Evolutionary conservation across 2,888 invertebrate genomes (phyloP).

Genomic region (Disparrhopalites patrizii): DNA sequence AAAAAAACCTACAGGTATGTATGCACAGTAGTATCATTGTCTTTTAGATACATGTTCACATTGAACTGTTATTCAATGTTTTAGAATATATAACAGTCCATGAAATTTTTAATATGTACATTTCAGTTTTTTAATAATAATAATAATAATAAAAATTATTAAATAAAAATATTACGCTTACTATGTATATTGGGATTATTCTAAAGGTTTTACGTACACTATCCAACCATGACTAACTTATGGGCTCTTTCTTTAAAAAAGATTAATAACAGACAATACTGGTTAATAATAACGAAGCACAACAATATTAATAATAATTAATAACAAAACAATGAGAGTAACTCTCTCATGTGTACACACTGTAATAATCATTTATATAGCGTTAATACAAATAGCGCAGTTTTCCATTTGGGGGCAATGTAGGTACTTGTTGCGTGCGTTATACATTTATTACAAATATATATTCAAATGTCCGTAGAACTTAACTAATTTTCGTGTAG

Average conservation of each 20-base stretch:
- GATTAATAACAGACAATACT: slow-evolving; percentile 29
- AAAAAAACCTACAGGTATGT: too few relatives aligned
- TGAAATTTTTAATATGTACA: neutral
- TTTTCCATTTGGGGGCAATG: neutral
- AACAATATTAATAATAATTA: slow-evolving; percentile 39
- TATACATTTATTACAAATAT: too few relatives aligned
- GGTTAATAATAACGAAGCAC: slow-evolving; percentile 33
- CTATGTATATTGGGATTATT: slow-evolving; percentile 3
- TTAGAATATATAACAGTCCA: neutral
- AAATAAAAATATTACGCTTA: too few relatives aligned
- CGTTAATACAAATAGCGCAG: slow-evolving; percentile 5
- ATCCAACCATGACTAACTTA: slow-evolving; percentile 8
- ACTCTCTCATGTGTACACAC: slow-evolving; percentile 10
- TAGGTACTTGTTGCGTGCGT: too few relatives aligned
- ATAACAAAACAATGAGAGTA: slow-evolving; percentile 36
- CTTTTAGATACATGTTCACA: neutral
- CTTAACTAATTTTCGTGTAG: too few relatives aligned
- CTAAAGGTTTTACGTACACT: neutral
- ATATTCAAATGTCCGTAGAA: too few relatives aligned
- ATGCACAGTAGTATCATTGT: neutral
- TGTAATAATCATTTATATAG: slow-evolving; percentile 11
- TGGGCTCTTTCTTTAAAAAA: neutral
- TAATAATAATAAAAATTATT: neutral
- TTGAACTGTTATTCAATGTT: neutral
- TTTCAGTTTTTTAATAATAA: neutral